Percentiles rank a stretch among this genome's conserved stretches.
Evolutionary conservation across 2,113 vertebrate species (phyloP).

Genomic region (Siniperca chuatsi): DNA sequence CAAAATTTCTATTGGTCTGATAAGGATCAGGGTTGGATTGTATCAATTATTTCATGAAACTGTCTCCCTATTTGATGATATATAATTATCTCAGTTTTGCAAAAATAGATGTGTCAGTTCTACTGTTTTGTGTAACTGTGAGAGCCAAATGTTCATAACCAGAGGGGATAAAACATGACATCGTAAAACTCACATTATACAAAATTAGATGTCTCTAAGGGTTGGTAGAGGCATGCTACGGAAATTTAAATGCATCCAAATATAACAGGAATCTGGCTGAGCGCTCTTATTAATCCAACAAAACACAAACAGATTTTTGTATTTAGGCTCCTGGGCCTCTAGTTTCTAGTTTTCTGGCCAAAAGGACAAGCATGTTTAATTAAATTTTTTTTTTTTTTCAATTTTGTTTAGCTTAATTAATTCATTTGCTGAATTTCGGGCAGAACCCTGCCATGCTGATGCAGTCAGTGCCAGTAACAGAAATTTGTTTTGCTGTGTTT

Average conservation of each 20-base stretch:
- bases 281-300: conserved; percentile 4
- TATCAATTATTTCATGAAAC: conserved; percentile 26
- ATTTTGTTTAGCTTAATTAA: neutral
- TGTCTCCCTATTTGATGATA: neutral
- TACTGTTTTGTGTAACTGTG: conserved; percentile 3
- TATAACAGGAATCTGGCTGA: neutral
- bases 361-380: conserved; percentile 15
- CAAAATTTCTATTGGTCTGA: conserved; percentile 19
- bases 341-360: conserved; percentile 9
- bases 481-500: neutral
- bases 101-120: conserved; percentile 25
- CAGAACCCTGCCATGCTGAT: neutral
- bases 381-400: neutral
- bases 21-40: neutral
- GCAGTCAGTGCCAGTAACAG: neutral
- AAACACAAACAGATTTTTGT: conserved; percentile 11
- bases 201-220: conserved; percentile 11
- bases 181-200: conserved; percentile 15
- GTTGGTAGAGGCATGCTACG: neutral
- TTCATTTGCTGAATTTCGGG: neutral
- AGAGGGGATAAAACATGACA: neutral
- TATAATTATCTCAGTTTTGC: neutral
- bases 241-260: conserved; percentile 33
- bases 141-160: conserved; percentile 8
- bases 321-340: neutral